Percentiles rank a stretch among this genome's conserved stretches.
Evolutionary conservation across 1,140 invertebrate genomes (phyloP).

Genomic region (Hylyphantes graminicola): DNA sequence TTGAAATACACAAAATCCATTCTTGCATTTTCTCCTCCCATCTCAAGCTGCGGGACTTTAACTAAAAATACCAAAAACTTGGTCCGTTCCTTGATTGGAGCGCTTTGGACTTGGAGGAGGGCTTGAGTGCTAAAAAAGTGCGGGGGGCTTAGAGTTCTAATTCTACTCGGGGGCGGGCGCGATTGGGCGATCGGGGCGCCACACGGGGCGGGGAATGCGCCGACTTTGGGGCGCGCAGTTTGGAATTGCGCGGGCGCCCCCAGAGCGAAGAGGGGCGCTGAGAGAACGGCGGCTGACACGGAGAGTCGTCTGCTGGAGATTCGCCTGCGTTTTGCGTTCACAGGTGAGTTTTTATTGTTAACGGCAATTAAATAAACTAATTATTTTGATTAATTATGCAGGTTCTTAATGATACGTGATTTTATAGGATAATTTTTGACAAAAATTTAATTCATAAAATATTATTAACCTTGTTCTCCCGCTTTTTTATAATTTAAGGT

Average conservation of each 20-base stretch:
- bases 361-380: no score
- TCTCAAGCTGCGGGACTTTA: no score
- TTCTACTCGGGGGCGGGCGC: constrained; percentile 10
- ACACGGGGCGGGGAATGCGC: constrained; percentile 7
- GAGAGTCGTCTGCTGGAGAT: constrained; percentile 6
- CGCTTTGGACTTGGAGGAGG: no score
- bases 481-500: no score
- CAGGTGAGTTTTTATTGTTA: background rate
- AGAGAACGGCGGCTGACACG: constrained; percentile 7
- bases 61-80: no score
- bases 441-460: no score
- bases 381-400: no score
- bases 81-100: no score
- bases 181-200: constrained; percentile 13
- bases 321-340: constrained; percentile 3
- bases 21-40: background rate
- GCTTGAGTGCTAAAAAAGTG: no score
- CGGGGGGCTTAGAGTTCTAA: background rate
- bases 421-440: no score
- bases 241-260: background rate
- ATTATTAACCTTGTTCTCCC: no score
- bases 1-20: no score
- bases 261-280: background rate
- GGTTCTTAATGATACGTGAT: background rate
- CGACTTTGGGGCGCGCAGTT: background rate